Evolutionary conservation across 2,797 vertebrate genomes (phyloP).

Genomic region (Takifugu rubripes): DNA sequence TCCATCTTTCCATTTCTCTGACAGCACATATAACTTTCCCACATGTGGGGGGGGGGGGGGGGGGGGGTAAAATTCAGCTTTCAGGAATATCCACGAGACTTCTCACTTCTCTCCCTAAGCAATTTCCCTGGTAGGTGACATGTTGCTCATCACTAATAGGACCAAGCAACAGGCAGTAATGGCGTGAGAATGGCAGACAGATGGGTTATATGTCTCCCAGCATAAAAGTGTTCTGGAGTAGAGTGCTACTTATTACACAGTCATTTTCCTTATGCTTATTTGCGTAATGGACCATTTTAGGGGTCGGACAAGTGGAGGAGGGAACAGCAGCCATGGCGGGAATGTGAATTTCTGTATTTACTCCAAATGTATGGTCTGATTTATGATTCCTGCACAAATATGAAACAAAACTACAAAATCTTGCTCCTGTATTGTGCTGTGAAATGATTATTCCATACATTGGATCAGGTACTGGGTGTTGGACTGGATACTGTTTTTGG

Average conservation of each 20-base stretch:
- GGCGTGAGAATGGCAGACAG: conserved; percentile 40
- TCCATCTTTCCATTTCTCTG: too few species aligned
- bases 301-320: not conserved
- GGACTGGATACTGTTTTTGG: too few species aligned
- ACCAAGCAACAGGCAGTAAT: conserved; percentile 71
- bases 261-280: not conserved
- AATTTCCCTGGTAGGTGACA: conserved; percentile 81
- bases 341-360: not conserved
- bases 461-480: too few species aligned
- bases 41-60: not conserved
- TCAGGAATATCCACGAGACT: conserved; percentile 26
- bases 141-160: conserved; percentile 79
- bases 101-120: conserved; percentile 63
- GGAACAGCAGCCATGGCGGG: not conserved
- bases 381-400: too few species aligned
- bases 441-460: too few species aligned
- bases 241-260: not conserved
- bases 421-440: too few species aligned
- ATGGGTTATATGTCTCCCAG: not conserved
- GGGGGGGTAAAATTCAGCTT: conserved; percentile 1
- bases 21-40: not conserved
- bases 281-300: not conserved
- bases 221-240: conserved; percentile 1
- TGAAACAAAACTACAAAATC: too few species aligned
- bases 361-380: not conserved